Base-by-base conservation (phyloP, 2,888 invertebrate genomes). In the Sabatieria punctata region DNA sequence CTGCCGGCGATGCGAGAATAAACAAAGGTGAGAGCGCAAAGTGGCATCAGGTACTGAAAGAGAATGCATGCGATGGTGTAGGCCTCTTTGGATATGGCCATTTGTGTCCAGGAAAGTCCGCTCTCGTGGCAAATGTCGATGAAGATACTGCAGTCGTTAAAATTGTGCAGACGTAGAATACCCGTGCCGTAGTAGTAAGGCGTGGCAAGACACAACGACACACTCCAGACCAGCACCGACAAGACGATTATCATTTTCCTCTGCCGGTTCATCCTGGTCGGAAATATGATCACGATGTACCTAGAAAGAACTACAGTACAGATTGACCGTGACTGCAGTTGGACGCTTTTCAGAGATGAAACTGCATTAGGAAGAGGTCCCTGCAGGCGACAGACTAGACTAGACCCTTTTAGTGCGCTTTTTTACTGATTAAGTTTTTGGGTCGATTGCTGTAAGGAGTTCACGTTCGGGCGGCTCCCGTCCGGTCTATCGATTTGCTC, bases 1-100 rank as follows among this genome's bases (percentile, higher is more conserved):
- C 84, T 79, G 59, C 78, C 77, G 59, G 82, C 84, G 46, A 86
- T 86, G 58, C 81, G 76, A 2, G 80, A 75, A 63, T 86, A 85
- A 0, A 84, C 82, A 33, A 79, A 75, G 43, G 81, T 78, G 27
- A 86, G 82, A 4, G 83, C 82, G 51, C 82, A 69, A 50, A 85
- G 82, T 35, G 86, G 85, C 36, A 85, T 66, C 47, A 82, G 70
- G 63, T 85, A 86, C 67, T 85, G 85, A 43, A 85, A 78, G 54
- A 85, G 75, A 55, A 85, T 74, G 50, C 82, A 80, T 58, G 83
- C 80, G 47, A 80, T 74, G 3, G 85, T 83, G 69, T 85, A 86
- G 54, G 80, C 80, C 1, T 15, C 77, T 78, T 51, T 82, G 69
- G 0, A 82, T 82, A 51, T 79, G 75, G 1, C 67, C 65, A 8